Base-by-base conservation (phyloP, 2,888 invertebrate genomes). In the Cosmia trapezina region DNA sequence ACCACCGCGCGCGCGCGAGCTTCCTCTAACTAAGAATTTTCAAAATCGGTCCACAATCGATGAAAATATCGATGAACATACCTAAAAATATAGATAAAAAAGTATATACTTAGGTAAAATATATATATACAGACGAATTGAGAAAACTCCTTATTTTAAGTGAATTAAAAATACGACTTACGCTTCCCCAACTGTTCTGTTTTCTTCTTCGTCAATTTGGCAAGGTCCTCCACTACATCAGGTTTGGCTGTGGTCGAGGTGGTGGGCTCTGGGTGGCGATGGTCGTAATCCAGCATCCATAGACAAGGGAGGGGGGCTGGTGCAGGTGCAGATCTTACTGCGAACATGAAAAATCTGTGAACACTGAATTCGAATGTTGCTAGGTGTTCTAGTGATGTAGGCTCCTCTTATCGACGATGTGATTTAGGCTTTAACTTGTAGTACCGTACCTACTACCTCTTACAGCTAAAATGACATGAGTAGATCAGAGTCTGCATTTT, bases 151-250 rank as follows among this genome's bases (percentile, higher is more conserved):
- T 45, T 45, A 14, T 14, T 45, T 14, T 1, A 17, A 33, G 9
- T n/a, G 0, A n/a, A 14, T 37, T 17, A 6, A 63, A 63, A 53
- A 53, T 53, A 22, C 9, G 0, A 68, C 68, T 66, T 51, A 90
- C 90, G 69, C 84, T 88, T 83, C 66, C 88, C 83, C 9, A 88
- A 68, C 19, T 73, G 75, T 19, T 73, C 73, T 2, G 70, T 51
- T 41, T 77, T 77, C 49, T 74, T 72, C 33, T 70, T 71, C 73
- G 19, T 84, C 80, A 70, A 68, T 73, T 62, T 81, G 65, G 57
- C 70, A 47, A 73, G 74, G 69, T 73, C 66, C 70, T 72, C 70
- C 19, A 78, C 28, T 78, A 81, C 65, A 63, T 69, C 65, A 14
- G 67, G 76, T 45, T 62, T 80, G 63, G 37, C 61, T 7, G 75